A percentile compares a stretch with the other conserved stretches of the same genome.
Conservation (phyloP, 2,113 vertebrate species). For the Ovis canadensis region DNA sequence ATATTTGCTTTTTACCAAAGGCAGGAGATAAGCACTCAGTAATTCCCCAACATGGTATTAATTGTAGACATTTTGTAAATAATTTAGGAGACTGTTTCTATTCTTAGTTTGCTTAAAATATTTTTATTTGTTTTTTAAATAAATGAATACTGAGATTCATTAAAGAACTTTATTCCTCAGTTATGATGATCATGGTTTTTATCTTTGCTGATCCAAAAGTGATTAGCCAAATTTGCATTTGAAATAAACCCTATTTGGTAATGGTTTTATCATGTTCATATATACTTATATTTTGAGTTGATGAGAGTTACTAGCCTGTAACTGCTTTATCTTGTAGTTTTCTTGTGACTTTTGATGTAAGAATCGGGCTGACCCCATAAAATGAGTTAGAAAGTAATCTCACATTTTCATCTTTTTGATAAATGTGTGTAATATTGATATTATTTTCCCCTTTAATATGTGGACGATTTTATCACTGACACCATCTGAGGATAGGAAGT, state of each 20-base stretch:
- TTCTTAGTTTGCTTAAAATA: background rate
- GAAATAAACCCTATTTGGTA: background rate
- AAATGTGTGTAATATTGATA: background rate
- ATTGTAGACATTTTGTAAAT: background rate
- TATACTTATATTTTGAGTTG: background rate
- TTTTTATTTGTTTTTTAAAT: background rate
- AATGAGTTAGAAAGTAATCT: background rate
- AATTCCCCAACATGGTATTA: background rate
- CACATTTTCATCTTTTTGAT: background rate
- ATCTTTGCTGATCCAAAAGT: background rate
- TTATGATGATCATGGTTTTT: background rate
- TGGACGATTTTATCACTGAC: background rate
- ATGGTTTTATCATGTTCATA: background rate
- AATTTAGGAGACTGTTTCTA: background rate
- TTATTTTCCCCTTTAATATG: background rate
- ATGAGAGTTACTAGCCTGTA: background rate
- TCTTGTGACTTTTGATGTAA: background rate
- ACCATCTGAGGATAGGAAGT: fast-evolving
- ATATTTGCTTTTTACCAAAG: background rate
- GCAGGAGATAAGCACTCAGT: background rate
- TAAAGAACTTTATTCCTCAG: background rate
- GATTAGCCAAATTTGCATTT: background rate
- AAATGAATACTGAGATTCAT: background rate
- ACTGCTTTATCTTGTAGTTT: background rate
- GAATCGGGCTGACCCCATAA: background rate